phyloP scores from a whole-genome alignment of 1,140 invertebrate genomes.

The Panonychus citri region DNA sequence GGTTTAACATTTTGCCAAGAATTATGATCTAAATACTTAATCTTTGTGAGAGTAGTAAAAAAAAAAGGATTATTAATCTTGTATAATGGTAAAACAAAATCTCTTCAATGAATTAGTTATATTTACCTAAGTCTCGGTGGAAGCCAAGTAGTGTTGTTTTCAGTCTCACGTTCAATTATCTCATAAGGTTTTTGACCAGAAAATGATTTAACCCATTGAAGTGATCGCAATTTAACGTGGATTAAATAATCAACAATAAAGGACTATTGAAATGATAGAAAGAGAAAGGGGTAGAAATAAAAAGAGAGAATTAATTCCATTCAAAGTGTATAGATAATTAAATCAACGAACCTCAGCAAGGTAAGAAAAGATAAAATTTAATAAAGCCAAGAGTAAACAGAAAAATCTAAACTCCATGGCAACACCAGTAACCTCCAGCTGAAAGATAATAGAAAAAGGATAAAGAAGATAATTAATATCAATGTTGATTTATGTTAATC shows the following conservation, averaged over 20 bases:
- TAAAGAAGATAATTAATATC: neutral
- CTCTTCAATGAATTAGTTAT: neutral
- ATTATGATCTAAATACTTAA: no score
- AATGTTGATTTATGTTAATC: neutral
- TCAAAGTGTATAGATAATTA: no score
- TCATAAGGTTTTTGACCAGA: conserved; percentile 1
- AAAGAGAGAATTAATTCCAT: no score
- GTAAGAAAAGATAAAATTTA: conserved; percentile 11
- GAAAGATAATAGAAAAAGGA: neutral
- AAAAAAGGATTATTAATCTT: no score
- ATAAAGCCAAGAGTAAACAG: conserved; percentile 8
- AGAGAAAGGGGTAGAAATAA: neutral
- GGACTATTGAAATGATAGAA: neutral
- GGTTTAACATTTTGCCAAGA: no score
- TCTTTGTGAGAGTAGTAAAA: no score
- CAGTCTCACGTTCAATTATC: conserved; percentile 3
- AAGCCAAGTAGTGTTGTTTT: conserved; percentile 6
- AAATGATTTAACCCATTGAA: conserved; percentile 2
- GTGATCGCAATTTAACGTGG: conserved; percentile 2
- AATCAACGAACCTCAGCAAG: neutral
- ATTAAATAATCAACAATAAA: conserved; percentile 9
- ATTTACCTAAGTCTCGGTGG: neutral
- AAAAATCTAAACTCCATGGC: conserved; percentile 9
- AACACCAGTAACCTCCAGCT: conserved; percentile 6
- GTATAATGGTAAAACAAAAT: no score